Evolutionary conservation across 2,888 invertebrate genomes (phyloP), one percentile per base, ranked within the genome.

Genomic region (Zygogramma bicolorata): DNA sequence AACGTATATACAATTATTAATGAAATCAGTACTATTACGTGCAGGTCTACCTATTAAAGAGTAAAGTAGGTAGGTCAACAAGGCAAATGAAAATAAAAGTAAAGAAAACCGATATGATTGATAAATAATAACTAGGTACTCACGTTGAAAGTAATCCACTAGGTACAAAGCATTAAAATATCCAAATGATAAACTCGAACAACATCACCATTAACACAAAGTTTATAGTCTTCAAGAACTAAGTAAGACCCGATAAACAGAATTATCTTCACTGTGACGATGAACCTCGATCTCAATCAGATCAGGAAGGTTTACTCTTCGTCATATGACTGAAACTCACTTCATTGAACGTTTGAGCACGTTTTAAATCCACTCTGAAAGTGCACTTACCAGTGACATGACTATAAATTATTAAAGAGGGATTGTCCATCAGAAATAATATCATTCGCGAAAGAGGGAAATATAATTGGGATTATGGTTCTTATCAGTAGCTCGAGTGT

Each of bases 221-320:
- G 46, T 46, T 46, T 46, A 46, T 46, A 8, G 18, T 46, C 46
- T 46, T 46, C 46, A 20, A 46, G 46, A 46, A 46, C n/a, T n/a
- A n/a, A n/a, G 8, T 46, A 46, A 46, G 20, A 61, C 38, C 22
- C 61, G 61, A 61, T 61, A 61, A 61, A 61, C 25, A 61, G 20
- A 61, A 20, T 61, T 61, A 61, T 61, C 61, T 38, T 18, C 38
- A 20, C 34, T 25, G 31, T 61, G 46, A 46, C 34, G 34, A 38
- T 20, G 61, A 61, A 40, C 61, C 34, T 61, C 61, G 61, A 61
- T 40, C 61, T 40, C 20, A 13, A 61, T 61, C 61, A 61, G 61
- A 61, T 38, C 18, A 40, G 38, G 40, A 38, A 46, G 46, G 46
- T 46, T 46, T 46, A 46, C 46, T 46, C 46, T 46, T 46, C 46